Base-by-base conservation (phyloP, 2,113 vertebrate species). In the Lepus timidus region DNA sequence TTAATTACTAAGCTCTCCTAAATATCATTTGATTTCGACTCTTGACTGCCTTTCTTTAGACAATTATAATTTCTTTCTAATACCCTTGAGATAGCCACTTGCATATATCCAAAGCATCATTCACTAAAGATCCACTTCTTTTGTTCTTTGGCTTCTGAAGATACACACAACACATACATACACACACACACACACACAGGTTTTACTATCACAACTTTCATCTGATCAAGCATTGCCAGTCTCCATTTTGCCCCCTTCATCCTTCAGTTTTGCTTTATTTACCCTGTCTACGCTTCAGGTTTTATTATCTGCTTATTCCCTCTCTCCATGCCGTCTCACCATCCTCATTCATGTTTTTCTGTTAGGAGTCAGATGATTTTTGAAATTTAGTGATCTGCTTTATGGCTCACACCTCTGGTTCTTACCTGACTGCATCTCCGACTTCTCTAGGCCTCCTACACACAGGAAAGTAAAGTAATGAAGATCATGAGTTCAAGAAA, bases 21-120 rank as follows among this genome's bases (percentile, higher is more conserved):
- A 91, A 44, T 49, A 75, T 44, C 7, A 70, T 16, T 85, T 74
- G 22, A 79, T 79, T 90, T 10, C 68, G 25, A 74, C 68, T 67
- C 44, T 88, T 27, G 22, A n/a, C 2, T 29, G 5, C 2, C 70
- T 85, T 88, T 39, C 31, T 74, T 16, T 25, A 36, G 9, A 16
- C n/a, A n/a, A 39, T 78, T 79, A 2, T 87, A 79, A 93, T 87
- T 74, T 88, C 27, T 80, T 80, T 25, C 25, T 73, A 16, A 95
- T 3, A 73, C 4, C 6, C 5, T 75, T 93, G 73, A 85, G 33
- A 78, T 27, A 44, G 1, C 31, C n/a, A 25, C 29, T 44, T 55
- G 29, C 44, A 1, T 52, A 17, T 39, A 61, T 85, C 22, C 29
- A 55, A 86, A 82, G 12, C 6, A 65, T 87, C 13, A 64, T 70